Conservation (phyloP, 2,113 vertebrate genomes). For the Lichenostomus cassidix region DNA sequence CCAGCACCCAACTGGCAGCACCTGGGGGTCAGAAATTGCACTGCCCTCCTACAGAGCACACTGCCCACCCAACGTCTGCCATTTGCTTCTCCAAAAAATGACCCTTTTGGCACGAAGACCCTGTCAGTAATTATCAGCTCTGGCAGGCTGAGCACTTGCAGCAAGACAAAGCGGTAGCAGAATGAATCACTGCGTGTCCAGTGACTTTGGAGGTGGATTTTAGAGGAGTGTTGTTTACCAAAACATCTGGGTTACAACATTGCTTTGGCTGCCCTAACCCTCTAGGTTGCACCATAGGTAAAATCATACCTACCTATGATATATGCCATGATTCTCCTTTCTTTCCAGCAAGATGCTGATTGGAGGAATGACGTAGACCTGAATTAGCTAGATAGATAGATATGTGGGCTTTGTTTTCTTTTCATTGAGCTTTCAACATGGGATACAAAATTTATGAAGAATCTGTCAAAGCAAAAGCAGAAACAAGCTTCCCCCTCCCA, state of each 20-base stretch:
- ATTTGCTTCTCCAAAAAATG: not conserved
- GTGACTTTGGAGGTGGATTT: not conserved
- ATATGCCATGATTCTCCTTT: conserved; percentile 73
- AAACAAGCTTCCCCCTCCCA: conserved; percentile 50
- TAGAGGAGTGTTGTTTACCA: conserved; percentile 68
- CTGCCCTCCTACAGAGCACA: not conserved
- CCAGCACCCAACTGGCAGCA: not conserved
- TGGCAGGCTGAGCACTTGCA: conserved; percentile 45
- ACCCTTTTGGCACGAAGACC: not conserved
- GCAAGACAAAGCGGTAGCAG: conserved; percentile 62
- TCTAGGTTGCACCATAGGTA: conserved; percentile 38
- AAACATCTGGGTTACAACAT: conserved; percentile 23
- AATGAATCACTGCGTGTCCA: conserved; percentile 3
- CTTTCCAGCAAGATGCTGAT: conserved; percentile 74
- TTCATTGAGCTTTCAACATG: conserved; percentile 52
- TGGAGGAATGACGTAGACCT: conserved; percentile 71
- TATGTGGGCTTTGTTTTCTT: conserved; percentile 61
- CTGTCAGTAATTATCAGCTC: not conserved
- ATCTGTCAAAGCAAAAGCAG: conserved; percentile 64
- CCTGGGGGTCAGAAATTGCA: not conserved
- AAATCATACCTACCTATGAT: conserved; percentile 73
- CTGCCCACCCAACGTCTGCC: not conserved
- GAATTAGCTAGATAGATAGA: conserved; percentile 65
- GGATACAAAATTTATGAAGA: conserved; percentile 52
- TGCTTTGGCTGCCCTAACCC: conserved; percentile 19